A percentile compares a stretch with the other conserved stretches of the same genome.
These are phyloP conservation scores for Stenoptilia bipunctidactyla DNA, from an alignment of 2,888 invertebrate species.

Conservation along the genomic window DNA sequence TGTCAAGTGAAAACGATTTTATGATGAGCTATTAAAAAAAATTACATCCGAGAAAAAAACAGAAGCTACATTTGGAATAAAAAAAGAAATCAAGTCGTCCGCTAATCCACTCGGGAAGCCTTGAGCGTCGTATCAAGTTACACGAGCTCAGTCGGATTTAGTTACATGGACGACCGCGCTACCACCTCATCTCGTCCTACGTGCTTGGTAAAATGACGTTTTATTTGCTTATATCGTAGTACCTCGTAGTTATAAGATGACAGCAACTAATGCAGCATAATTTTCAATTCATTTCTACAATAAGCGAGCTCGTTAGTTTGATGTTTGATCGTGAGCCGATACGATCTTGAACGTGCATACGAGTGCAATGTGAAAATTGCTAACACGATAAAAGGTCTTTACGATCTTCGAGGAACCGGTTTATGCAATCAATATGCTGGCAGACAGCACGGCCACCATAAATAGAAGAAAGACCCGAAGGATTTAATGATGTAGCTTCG, in stretches of 20 bases:
- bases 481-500: slow-evolving; percentile 44
- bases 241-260: background rate
- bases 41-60: background rate
- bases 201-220: background rate
- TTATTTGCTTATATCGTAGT: background rate
- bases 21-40: background rate
- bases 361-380: slow-evolving; percentile 36
- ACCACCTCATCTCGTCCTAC: slow-evolving; percentile 1
- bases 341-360: slow-evolving; percentile 19
- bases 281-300: slow-evolving; percentile 23
- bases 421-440: slow-evolving; percentile 50
- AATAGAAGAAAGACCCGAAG: slow-evolving; percentile 46
- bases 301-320: slow-evolving; percentile 34
- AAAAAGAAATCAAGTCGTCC: slow-evolving; percentile 34
- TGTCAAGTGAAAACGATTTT: background rate
- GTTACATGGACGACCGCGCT: slow-evolving; percentile 32
- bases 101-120: slow-evolving; percentile 60
- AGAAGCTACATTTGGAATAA: background rate
- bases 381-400: slow-evolving; percentile 30
- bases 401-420: slow-evolving; percentile 27
- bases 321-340: slow-evolving; percentile 29
- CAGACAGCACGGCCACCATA: slow-evolving; percentile 50
- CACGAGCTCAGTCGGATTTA: slow-evolving; percentile 29
- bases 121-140: slow-evolving; percentile 49
- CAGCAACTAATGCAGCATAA: background rate